phyloP scores from a whole-genome alignment of 2,113 vertebrate genomes.

The Excalfactoria chinensis region DNA sequence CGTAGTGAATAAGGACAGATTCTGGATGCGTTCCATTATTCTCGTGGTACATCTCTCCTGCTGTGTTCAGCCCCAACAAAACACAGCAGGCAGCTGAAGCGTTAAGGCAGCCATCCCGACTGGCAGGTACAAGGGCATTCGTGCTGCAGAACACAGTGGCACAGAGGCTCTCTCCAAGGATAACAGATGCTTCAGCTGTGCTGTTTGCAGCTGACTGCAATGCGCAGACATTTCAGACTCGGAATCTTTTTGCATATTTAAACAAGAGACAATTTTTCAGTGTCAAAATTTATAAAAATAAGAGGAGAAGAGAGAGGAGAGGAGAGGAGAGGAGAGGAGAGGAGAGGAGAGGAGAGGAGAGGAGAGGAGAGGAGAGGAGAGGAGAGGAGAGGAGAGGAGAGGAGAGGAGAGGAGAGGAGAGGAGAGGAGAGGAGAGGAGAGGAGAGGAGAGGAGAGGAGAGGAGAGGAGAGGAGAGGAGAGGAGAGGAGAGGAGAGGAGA shows the following conservation, averaged over 20 bases:
- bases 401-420: too few relatives aligned
- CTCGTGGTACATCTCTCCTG: background rate
- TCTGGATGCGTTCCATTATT: background rate
- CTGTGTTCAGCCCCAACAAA: background rate
- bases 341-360: too few relatives aligned
- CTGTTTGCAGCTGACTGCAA: slow-evolving; percentile 43
- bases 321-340: too few relatives aligned
- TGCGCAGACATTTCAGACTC: background rate
- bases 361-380: too few relatives aligned
- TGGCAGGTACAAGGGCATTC: background rate
- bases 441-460: too few relatives aligned
- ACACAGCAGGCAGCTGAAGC: background rate
- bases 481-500: too few relatives aligned
- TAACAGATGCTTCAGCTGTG: slow-evolving; percentile 19
- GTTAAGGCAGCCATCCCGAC: background rate
- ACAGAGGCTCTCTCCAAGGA: background rate
- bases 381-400: too few relatives aligned
- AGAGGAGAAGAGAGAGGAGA: too few relatives aligned
- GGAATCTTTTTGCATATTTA: background rate
- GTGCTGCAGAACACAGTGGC: background rate
- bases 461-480: too few relatives aligned
- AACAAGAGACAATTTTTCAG: background rate
- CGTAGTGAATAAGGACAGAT: accelerated
- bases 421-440: too few relatives aligned
- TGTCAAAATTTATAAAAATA: background rate